These are phyloP conservation scores for Helarctos malayanus DNA, from an alignment of 2,797 vertebrate species.

Conservation along the genomic window DNA sequence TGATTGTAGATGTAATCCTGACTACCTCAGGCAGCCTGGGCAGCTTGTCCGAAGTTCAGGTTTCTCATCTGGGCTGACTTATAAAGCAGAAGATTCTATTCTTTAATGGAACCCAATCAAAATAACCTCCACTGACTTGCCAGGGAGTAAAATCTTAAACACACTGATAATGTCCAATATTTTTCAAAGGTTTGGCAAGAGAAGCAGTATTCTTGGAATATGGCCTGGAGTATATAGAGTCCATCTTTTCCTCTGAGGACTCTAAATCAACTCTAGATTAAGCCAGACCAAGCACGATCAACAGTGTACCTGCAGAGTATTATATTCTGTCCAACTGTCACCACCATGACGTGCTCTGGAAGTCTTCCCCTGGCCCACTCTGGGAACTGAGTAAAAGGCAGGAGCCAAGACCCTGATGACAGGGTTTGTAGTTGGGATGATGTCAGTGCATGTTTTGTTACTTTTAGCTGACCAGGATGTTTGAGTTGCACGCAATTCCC, in stretches of 20 bases:
- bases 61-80: background rate
- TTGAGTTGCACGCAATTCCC: background rate
- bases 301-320: background rate
- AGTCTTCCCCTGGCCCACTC: background rate
- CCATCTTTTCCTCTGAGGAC: background rate
- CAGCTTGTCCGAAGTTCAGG: background rate
- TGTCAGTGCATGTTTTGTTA: background rate
- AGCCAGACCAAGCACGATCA: background rate
- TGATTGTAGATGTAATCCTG: background rate
- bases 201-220: background rate
- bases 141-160: background rate
- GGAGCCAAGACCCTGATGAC: background rate
- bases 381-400: background rate
- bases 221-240: background rate
- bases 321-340: background rate
- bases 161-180: background rate
- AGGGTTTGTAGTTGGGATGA: background rate
- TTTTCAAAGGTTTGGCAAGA: slow-evolving; percentile 23
- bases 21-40: background rate
- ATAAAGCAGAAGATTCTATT: background rate
- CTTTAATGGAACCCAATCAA: background rate
- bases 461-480: background rate
- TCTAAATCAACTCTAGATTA: background rate
- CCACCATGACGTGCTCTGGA: background rate
- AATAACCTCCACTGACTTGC: background rate